Evolutionary conservation across 2,888 invertebrate species (phyloP), one percentile per base, ranked within the genome.

Genomic region (Palloptera scutellata): DNA sequence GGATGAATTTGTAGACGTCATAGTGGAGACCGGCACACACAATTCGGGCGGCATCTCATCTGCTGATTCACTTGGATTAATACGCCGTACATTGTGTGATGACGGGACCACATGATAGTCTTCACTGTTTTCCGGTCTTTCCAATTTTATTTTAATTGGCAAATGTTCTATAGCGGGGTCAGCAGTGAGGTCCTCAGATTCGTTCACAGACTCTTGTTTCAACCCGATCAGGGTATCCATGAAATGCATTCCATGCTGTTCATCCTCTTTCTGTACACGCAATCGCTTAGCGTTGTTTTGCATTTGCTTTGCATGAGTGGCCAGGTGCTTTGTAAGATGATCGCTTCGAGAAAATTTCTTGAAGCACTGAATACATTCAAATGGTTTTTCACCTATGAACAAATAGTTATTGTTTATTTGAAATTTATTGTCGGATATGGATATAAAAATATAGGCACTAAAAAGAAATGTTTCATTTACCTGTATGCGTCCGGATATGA

Each of bases 341-440:
- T 83, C 83, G 70, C 83, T 83, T 3, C 83, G 76, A 0, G 83
- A 81, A 67, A 83, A 83, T 68, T 81, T 83, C 66, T 83, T 83
- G 10, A 75, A 74, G 64, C 83, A 83, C 66, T 82, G 80, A 41
- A 75, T 69, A 68, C 83, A 83, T 67, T 83, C 81, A 15, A 82
- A 83, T 0, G 83, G 83, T 54, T 82, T 83, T 67, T 83, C 83
- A 0, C 81, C 81, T 48, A 15, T 15, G 51, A 15, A 8, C 13
- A 13, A 15, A 48, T 4, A 15, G 2, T 48, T 13, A 4, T 48
- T 4, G 6, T 48, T 48, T n/a, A 48, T 4, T 48, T 30, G 30
- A 30, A 30, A 30, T 30, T 30, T 30, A 6, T 30, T 30, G 2
- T 30, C 30, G 30, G 30, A 30, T 30, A 6, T 30, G 30, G 6